Percentiles rank a stretch among this genome's conserved stretches.
phyloP scores from a whole-genome alignment of 2,797 vertebrate species.

The Gastrophryne carolinensis region DNA sequence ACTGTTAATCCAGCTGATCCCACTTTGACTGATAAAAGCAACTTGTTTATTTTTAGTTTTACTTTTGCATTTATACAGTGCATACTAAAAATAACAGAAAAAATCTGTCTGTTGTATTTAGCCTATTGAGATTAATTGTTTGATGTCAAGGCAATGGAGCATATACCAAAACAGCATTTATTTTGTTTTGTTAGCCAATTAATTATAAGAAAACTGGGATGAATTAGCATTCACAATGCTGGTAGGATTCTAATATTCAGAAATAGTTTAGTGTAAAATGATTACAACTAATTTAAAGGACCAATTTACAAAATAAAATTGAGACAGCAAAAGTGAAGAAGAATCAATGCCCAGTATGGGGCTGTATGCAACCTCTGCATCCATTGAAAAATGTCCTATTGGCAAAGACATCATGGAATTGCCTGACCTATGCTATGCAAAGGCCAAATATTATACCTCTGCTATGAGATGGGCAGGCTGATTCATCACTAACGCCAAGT shows the following conservation, averaged over 20 bases:
- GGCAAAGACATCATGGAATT: no score
- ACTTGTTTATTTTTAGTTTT: background rate
- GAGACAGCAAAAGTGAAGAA: no score
- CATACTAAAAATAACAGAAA: background rate
- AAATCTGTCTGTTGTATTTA: no score
- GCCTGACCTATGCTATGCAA: no score
- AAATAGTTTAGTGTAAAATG: background rate
- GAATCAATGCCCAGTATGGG: no score
- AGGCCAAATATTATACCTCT: no score
- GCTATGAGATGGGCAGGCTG: no score
- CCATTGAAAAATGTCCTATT: no score
- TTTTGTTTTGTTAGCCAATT: background rate
- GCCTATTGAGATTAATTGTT: background rate
- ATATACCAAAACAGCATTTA: background rate
- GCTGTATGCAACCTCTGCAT: no score
- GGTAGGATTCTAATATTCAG: no score
- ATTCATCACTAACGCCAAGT: no score
- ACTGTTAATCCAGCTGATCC: background rate
- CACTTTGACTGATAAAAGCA: background rate
- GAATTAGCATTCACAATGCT: background rate
- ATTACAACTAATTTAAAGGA: background rate
- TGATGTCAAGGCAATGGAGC: background rate
- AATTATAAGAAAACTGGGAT: background rate
- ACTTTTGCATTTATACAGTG: background rate
- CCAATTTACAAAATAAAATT: background rate